phyloP scores from a whole-genome alignment of 2,888 invertebrate genomes.

The Laspeyria flexula region DNA sequence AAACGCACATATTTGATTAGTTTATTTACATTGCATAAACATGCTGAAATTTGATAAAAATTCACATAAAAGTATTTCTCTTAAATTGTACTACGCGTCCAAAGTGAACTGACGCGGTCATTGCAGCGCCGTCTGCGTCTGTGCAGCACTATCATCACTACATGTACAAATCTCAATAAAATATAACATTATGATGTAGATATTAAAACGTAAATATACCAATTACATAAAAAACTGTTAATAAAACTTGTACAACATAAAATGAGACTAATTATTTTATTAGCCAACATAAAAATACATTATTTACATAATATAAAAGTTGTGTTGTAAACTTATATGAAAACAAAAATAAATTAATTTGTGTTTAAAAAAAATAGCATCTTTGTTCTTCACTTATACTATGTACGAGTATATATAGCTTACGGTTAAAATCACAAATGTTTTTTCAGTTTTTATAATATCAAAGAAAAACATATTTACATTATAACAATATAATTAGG shows the following conservation, averaged over 20 bases:
- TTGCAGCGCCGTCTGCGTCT: too few species aligned
- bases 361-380: slow-evolving; percentile 21
- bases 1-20: slow-evolving; percentile 6
- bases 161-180: not conserved
- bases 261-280: slow-evolving; percentile 39
- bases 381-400: slow-evolving; percentile 29
- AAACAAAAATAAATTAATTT: slow-evolving; percentile 30
- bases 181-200: not conserved
- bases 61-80: not conserved
- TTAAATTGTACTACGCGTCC: not conserved
- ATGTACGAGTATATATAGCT: slow-evolving; percentile 10
- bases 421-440: slow-evolving; percentile 11
- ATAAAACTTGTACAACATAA: slow-evolving; percentile 34
- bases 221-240: slow-evolving; percentile 12
- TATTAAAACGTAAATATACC: not conserved
- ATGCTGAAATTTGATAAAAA: slow-evolving; percentile 3
- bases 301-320: slow-evolving; percentile 41
- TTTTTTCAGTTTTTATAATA: not conserved
- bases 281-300: slow-evolving; percentile 23
- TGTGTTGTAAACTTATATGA: slow-evolving; percentile 22
- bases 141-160: too few species aligned
- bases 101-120: not conserved
- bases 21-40: slow-evolving; percentile 25
- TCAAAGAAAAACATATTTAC: not conserved
- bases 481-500: not conserved